Evolutionary conservation across 1,140 invertebrate genomes (phyloP).

Genomic region (Apis laboriosa): DNA sequence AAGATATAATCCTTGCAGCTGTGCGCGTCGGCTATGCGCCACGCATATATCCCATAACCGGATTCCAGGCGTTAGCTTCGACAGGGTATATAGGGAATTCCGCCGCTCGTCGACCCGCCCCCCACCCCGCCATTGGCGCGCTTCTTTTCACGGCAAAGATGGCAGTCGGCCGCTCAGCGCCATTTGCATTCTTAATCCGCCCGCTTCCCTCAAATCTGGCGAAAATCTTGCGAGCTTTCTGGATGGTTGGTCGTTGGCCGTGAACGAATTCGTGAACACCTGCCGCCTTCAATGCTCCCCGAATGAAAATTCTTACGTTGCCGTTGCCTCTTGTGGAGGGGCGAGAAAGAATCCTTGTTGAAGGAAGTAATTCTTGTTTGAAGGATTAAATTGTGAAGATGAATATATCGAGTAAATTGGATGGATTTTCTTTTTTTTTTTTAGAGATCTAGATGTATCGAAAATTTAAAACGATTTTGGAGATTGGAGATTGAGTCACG

Average conservation of each 20-base stretch:
- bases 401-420: no score
- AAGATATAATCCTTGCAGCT: constrained; percentile 73
- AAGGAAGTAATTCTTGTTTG: no score
- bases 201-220: constrained; percentile 60
- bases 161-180: constrained; percentile 38
- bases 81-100: no score
- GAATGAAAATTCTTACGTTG: no score
- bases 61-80: constrained; percentile 22
- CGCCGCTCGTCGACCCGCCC: not conserved
- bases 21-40: constrained; percentile 32
- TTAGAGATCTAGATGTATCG: no score
- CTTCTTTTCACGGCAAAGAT: constrained; percentile 5
- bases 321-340: no score
- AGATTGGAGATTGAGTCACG: no score
- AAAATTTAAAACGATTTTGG: no score
- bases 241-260: not conserved
- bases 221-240: constrained; percentile 42
- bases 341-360: no score
- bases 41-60: constrained; percentile 56
- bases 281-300: constrained; percentile 28
- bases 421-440: no score
- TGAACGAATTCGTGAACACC: constrained; percentile 23
- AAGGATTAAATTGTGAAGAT: no score
- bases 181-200: constrained; percentile 74
- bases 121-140: not conserved